phyloP scores from a whole-genome alignment of 2,888 invertebrate species.

The Synanthedon vespiformis region DNA sequence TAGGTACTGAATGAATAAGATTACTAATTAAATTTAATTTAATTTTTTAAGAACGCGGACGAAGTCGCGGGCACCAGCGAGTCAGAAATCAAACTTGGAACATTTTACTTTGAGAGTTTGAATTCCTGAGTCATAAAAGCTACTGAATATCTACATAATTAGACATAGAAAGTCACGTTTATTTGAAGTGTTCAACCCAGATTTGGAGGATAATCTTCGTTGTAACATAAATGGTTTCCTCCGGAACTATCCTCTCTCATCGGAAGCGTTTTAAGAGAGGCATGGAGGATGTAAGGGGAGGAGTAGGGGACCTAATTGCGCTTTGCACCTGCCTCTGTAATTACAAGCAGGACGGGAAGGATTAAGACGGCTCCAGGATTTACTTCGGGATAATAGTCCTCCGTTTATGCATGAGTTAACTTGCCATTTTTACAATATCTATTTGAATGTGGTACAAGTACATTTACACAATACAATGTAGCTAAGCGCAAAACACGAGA shows the following conservation, averaged over 20 bases:
- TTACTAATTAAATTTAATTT: too few relatives aligned
- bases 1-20: too few relatives aligned
- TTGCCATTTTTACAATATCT: neutral
- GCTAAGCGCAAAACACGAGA: too few relatives aligned
- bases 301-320: slow-evolving; percentile 5
- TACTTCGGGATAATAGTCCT: neutral
- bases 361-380: neutral
- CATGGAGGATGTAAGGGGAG: neutral
- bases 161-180: too few relatives aligned
- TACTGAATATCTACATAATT: too few relatives aligned
- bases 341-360: slow-evolving; percentile 3
- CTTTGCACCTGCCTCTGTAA: slow-evolving; percentile 3
- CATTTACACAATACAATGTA: too few relatives aligned
- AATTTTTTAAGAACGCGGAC: too few relatives aligned
- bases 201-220: neutral
- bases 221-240: slow-evolving; percentile 12
- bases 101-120: too few relatives aligned
- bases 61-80: too few relatives aligned
- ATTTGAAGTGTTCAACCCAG: too few relatives aligned
- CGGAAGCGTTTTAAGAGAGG: slow-evolving; percentile 4
- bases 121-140: too few relatives aligned
- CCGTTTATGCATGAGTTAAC: neutral
- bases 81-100: too few relatives aligned
- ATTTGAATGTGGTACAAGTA: neutral
- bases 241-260: slow-evolving; percentile 1